Conservation (phyloP, 2,888 invertebrate genomes). For the Apamea crenata region DNA sequence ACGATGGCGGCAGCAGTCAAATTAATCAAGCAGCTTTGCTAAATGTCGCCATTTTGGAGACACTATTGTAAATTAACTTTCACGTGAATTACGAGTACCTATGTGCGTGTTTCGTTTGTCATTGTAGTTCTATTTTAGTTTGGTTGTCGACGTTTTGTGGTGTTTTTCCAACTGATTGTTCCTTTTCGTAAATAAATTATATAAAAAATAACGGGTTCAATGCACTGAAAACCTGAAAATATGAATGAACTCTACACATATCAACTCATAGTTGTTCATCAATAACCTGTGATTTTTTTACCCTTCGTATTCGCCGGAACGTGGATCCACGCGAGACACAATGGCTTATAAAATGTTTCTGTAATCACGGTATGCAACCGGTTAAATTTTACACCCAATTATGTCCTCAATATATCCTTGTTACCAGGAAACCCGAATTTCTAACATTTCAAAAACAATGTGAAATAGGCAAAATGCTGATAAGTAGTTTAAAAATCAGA, state of each 20-base stretch:
- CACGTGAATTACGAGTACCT: slow-evolving; percentile 39
- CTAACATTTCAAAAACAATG: neutral
- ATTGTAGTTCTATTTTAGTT: neutral
- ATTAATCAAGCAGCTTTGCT: slow-evolving; percentile 74
- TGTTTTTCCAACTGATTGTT: neutral
- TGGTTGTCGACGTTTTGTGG: neutral
- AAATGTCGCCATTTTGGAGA: slow-evolving; percentile 69
- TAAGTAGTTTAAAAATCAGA: neutral
- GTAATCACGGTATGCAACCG: too few species aligned
- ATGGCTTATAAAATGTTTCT: neutral
- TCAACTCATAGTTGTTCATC: neutral
- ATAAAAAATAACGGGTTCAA: neutral
- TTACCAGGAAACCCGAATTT: neutral
- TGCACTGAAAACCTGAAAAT: neutral
- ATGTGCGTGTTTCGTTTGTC: slow-evolving; percentile 38
- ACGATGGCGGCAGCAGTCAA: slow-evolving; percentile 68
- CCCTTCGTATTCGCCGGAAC: neutral
- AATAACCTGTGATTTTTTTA: neutral
- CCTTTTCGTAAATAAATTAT: neutral
- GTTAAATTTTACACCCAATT: neutral
- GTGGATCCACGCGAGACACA: neutral
- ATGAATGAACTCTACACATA: neutral
- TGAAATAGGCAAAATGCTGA: neutral
- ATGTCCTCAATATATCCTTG: neutral
- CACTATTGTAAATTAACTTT: slow-evolving; percentile 65